Evolutionary conservation across 2,888 invertebrate species (phyloP).

Genomic region (Charanyca ferruginea): DNA sequence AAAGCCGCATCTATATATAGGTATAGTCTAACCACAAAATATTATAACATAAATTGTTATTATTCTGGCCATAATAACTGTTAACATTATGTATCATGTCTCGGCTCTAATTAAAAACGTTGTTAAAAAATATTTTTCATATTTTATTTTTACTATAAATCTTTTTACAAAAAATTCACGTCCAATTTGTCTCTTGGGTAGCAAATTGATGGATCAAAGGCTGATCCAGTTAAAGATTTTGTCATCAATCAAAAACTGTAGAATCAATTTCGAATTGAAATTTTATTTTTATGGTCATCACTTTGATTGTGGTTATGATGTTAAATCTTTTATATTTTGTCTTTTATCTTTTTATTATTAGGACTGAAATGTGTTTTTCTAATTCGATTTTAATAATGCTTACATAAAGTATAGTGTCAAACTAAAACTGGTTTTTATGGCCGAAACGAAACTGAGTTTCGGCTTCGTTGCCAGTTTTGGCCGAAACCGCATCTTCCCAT

Average conservation of each 20-base stretch:
- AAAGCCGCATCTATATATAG: no score
- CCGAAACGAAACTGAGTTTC: no score
- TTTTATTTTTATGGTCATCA: not conserved
- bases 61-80: no score
- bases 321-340: not conserved
- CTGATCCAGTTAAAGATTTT: constrained; percentile 35
- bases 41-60: no score
- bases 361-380: not conserved
- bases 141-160: constrained; percentile 18
- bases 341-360: not conserved
- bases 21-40: no score
- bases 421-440: no score
- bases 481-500: no score
- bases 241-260: constrained; percentile 40
- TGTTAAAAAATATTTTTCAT: not conserved
- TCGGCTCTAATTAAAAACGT: constrained; percentile 12
- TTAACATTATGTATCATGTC: not conserved
- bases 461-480: no score
- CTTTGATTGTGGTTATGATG: not conserved
- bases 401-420: not conserved
- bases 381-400: not conserved
- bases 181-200: constrained; percentile 37
- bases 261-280: constrained; percentile 27
- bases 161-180: constrained; percentile 22
- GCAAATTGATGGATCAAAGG: constrained; percentile 48